Percentiles rank a stretch among this genome's conserved stretches.
Conservation (phyloP, 2,888 invertebrate genomes). For the Parochlus steinenii region DNA sequence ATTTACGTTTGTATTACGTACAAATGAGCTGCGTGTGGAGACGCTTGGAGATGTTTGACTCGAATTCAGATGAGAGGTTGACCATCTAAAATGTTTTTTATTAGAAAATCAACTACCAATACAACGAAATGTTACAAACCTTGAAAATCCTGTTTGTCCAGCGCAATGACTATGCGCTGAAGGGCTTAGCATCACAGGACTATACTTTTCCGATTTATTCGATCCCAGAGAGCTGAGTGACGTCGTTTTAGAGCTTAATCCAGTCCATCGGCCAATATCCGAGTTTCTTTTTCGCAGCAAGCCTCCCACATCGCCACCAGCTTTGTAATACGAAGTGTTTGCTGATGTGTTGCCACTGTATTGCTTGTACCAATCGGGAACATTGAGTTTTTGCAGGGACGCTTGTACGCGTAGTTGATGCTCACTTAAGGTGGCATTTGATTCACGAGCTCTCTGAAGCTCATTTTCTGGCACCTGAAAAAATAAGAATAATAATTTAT, state of each 20-base stretch:
- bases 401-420: slow-evolving; percentile 87
- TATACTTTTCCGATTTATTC: slow-evolving; percentile 30
- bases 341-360: slow-evolving; percentile 23
- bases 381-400: slow-evolving; percentile 82
- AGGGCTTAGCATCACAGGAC: slow-evolving; percentile 29
- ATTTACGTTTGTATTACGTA: slow-evolving; percentile 35
- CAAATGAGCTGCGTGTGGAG: slow-evolving; percentile 53
- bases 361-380: slow-evolving; percentile 82
- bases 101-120: background rate
- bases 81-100: slow-evolving; percentile 35
- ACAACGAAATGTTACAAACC: slow-evolving; percentile 2
- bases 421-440: slow-evolving; percentile 65
- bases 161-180: slow-evolving; percentile 32
- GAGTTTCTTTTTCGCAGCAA: slow-evolving; percentile 63
- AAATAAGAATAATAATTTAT: slow-evolving; percentile 18
- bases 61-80: slow-evolving; percentile 57
- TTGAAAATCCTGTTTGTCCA: slow-evolving; percentile 26
- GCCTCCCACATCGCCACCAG: slow-evolving; percentile 42
- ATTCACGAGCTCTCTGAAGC: slow-evolving; percentile 52
- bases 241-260: slow-evolving; percentile 70
- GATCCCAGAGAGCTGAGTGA: slow-evolving; percentile 61
- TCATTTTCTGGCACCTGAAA: slow-evolving; percentile 87
- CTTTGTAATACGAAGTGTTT: slow-evolving; percentile 15
- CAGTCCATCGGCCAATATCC: slow-evolving; percentile 45
- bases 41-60: slow-evolving; percentile 58